Conservation (phyloP, 2,888 invertebrate species). For the Alviniconcha strummeri region DNA sequence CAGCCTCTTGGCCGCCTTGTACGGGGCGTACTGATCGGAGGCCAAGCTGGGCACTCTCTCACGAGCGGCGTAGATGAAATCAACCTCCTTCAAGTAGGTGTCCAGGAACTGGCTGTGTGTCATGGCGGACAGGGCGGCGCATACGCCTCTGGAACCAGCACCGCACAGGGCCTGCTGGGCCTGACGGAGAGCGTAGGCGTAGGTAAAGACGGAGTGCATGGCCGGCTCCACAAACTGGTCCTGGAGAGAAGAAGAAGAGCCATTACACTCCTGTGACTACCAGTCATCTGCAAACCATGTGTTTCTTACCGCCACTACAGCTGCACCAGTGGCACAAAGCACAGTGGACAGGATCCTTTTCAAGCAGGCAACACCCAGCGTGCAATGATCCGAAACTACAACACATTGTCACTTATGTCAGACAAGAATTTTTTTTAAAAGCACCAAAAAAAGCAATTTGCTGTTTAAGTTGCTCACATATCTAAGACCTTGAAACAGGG, state of each 20-base stretch:
- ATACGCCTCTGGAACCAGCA: constrained; percentile 51
- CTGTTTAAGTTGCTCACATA: too few relatives aligned
- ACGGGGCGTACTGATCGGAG: constrained; percentile 60
- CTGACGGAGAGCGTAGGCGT: constrained; percentile 62
- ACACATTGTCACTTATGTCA: too few relatives aligned
- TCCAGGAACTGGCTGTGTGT: constrained; percentile 55
- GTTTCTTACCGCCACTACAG: too few relatives aligned
- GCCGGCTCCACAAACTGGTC: constrained; percentile 67
- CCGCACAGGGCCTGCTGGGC: constrained; percentile 61
- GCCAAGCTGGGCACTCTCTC: constrained; percentile 67
- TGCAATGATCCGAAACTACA: too few relatives aligned
- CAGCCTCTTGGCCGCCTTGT: constrained; percentile 57
- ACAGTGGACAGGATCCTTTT: too few relatives aligned
- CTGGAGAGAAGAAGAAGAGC: constrained; percentile 51
- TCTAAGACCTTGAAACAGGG: too few relatives aligned
- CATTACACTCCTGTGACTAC: too few relatives aligned
- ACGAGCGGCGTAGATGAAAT: constrained; percentile 60
- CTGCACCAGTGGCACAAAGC: too few relatives aligned
- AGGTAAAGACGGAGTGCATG: constrained; percentile 65
- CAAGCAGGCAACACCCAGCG: too few relatives aligned
- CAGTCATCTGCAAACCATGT: too few relatives aligned
- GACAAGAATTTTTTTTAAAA: too few relatives aligned
- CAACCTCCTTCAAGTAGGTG: constrained; percentile 58
- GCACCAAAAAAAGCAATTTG: too few relatives aligned
- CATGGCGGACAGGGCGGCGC: constrained; percentile 50